Base-by-base conservation (phyloP, 2,113 vertebrate species). In the Semnornis frantzii region DNA sequence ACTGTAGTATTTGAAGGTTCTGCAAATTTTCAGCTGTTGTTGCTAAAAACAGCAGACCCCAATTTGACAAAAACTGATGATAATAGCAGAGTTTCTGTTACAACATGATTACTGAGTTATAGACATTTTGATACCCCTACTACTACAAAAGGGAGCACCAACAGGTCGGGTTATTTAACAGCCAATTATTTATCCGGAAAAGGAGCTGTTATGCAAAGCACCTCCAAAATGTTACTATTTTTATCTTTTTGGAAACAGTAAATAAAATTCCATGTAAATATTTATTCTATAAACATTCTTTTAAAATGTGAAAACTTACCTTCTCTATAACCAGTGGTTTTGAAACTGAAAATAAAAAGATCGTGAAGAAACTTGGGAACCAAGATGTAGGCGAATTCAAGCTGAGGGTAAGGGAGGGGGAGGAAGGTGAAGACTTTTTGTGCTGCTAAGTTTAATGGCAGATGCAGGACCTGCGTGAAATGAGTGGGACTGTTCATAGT, bases 1-100 rank as follows among this genome's bases (percentile, higher is more conserved):
- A 92, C 91, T 96, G 92, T 46, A 92, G 78, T 92, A 96, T 92
- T 92, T 95, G 86, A 66, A 93, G 85, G 79, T 54, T 95, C 89
- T 94, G 74, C 52, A 96, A 85, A 94, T 79, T 94, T 97, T 95
- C 92, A 93, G 85, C 92, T 94, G 44, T 90, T 87, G 6, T 25
- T 52, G 50, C 50, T 52, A 52, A 24, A 52, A 52, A 66, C 55
- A 24, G 58, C 55, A 96, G 92, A 92, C 72, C 95, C 55, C 76
- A 70, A 93, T 94, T 94, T 88, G 84, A 94, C 58, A 92, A 85
- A 94, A 95, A 95, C 87, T 68, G 91, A 92, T 50, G 94, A 48
- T 87, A 91, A 94, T 9, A 83, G 81, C 64, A 92, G 82, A 89
- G 96, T 93, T 97, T 92, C 66, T 37, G 80, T 84, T 95, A 75